A percentile compares a stretch with the other conserved stretches of the same genome.
phyloP scores from a whole-genome alignment of 1,140 invertebrate genomes.

The Tetramorium simillimum region DNA sequence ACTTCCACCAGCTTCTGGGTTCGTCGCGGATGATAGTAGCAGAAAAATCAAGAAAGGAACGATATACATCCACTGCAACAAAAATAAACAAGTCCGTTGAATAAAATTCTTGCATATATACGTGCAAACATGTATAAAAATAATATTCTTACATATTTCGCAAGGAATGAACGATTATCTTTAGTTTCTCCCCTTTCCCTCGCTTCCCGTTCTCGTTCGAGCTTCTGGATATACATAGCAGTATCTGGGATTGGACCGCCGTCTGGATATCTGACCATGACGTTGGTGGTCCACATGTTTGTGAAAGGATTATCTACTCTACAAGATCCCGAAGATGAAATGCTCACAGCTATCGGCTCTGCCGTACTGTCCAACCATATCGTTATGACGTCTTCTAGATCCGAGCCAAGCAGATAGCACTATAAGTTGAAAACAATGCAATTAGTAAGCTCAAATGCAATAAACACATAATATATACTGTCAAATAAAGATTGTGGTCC shows the following conservation, averaged over 20 bases:
- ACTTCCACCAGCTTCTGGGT: slow-evolving; percentile 89
- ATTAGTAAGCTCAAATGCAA: not conserved
- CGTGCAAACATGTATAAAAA: not conserved
- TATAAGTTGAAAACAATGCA: slow-evolving; percentile 67
- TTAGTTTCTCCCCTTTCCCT: slow-evolving; percentile 95
- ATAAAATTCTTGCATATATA: not conserved
- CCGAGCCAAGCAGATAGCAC: slow-evolving; percentile 86
- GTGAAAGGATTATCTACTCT: slow-evolving; percentile 68
- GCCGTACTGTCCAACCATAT: slow-evolving; percentile 81
- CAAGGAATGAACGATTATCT: slow-evolving; percentile 97
- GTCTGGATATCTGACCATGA: slow-evolving; percentile 81
- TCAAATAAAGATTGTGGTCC: no score
- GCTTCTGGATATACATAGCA: slow-evolving; percentile 95
- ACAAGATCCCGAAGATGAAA: slow-evolving; percentile 79
- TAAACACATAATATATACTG: not conserved
- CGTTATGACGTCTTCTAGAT: slow-evolving; percentile 80
- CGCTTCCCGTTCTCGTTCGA: slow-evolving; percentile 95
- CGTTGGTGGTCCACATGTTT: slow-evolving; percentile 80
- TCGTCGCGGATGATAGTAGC: slow-evolving; percentile 93
- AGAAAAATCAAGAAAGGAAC: slow-evolving; percentile 94
- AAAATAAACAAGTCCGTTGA: slow-evolving; percentile 25
- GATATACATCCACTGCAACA: slow-evolving; percentile 97
- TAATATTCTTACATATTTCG: slow-evolving; percentile 95
- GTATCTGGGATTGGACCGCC: slow-evolving; percentile 91
- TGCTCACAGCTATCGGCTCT: slow-evolving; percentile 79